These are phyloP conservation scores for Anaspis maculata DNA, from an alignment of 2,888 invertebrate genomes.

Conservation along the genomic window DNA sequence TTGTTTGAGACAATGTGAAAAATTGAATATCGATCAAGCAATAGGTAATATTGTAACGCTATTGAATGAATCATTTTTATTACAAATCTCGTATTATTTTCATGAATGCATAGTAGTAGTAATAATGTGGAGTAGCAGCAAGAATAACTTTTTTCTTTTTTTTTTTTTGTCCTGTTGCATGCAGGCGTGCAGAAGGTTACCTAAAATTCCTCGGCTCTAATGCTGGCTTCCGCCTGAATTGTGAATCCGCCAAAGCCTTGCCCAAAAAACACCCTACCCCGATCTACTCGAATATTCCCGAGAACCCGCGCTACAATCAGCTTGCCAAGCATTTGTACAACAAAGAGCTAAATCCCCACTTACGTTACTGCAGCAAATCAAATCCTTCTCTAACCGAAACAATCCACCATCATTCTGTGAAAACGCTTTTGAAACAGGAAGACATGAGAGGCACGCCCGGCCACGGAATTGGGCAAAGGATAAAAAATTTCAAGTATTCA, in stretches of 20 bases:
- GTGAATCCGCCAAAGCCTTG: slow-evolving; percentile 2
- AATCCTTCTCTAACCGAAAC: slow-evolving; percentile 21
- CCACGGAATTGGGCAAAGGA: slow-evolving; percentile 47
- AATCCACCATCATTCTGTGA: slow-evolving; percentile 25
- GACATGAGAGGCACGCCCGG: slow-evolving; percentile 48
- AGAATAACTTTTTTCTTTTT: too few species aligned
- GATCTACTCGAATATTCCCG: slow-evolving; percentile 7
- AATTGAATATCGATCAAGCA: too few species aligned
- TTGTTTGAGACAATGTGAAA: too few species aligned
- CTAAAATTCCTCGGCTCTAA: slow-evolving; percentile 39
- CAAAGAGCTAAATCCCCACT: slow-evolving; percentile 20
- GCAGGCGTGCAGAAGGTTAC: slow-evolving; percentile 38
- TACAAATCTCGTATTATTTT: too few species aligned
- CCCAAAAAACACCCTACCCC: not conserved
- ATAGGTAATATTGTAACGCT: too few species aligned
- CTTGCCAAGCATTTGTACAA: slow-evolving; percentile 25
- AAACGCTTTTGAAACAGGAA: slow-evolving; percentile 48
- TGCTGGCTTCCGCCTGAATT: slow-evolving; percentile 37
- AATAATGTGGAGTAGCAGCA: too few species aligned
- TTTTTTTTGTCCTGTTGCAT: too few species aligned
- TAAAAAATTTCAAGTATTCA: slow-evolving; percentile 56
- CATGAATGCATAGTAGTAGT: too few species aligned
- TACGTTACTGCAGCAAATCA: slow-evolving; percentile 18
- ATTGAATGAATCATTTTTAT: too few species aligned
- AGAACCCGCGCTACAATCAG: slow-evolving; percentile 19